Evolutionary conservation across 2,888 invertebrate species (phyloP).

Genomic region (Caradrina clavipalpis): DNA sequence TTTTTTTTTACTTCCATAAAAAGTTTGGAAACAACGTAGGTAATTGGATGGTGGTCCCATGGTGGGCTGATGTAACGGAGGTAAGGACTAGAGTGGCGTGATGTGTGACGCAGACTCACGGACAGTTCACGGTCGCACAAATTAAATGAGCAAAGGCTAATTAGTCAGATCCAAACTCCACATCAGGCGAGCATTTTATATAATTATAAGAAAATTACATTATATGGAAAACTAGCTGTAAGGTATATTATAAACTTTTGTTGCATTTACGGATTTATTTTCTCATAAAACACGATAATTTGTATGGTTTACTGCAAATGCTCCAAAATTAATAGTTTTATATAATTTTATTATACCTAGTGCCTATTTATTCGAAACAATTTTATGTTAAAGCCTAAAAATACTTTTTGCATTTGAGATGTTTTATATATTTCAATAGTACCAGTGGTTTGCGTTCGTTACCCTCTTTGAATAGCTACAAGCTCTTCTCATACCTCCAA

Average conservation of each 20-base stretch:
- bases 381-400: too few relatives aligned
- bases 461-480: conserved; percentile 7
- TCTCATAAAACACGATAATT: conserved; percentile 8
- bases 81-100: conserved; percentile 48
- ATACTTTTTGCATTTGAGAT: not conserved
- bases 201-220: conserved; percentile 36
- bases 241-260: not conserved
- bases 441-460: not conserved
- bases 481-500: conserved; percentile 27
- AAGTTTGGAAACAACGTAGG: conserved; percentile 27
- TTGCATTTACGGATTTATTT: not conserved
- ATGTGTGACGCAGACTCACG: conserved; percentile 56
- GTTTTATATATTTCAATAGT: not conserved
- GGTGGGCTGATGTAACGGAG: conserved; percentile 50
- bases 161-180: conserved; percentile 36
- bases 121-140: conserved; percentile 62
- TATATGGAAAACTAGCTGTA: not conserved
- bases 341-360: too few relatives aligned
- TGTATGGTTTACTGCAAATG: too few relatives aligned
- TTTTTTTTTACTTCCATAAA: conserved; percentile 24
- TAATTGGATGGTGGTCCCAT: conserved; percentile 36
- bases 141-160: conserved; percentile 40
- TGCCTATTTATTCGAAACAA: too few relatives aligned
- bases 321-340: too few relatives aligned
- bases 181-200: conserved; percentile 1